phyloP scores from a whole-genome alignment of 2,113 vertebrate genomes.

The Polypterus senegalus region DNA sequence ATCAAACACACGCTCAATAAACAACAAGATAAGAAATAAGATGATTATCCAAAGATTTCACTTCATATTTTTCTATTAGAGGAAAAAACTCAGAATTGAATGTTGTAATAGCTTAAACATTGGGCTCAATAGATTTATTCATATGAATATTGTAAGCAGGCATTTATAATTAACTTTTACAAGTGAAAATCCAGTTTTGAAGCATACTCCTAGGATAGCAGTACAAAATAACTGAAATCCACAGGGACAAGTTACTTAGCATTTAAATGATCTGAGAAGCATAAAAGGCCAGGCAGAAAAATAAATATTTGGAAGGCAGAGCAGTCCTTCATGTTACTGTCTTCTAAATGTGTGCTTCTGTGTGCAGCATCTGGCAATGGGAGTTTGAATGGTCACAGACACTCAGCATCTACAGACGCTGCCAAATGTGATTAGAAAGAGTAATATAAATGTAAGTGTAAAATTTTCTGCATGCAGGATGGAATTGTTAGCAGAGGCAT shows the following conservation, averaged over 20 bases:
- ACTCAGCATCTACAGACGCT: too few species aligned
- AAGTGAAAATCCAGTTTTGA: slow-evolving; percentile 49
- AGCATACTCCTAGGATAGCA: slow-evolving; percentile 40
- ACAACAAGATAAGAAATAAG: too few species aligned
- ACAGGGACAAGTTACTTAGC: slow-evolving; percentile 51
- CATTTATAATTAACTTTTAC: slow-evolving; percentile 54
- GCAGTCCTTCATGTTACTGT: slow-evolving; percentile 10
- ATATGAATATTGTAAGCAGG: slow-evolving; percentile 33
- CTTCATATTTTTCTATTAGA: too few species aligned
- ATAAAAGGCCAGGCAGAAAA: slow-evolving; percentile 1
- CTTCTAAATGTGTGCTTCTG: slow-evolving; percentile 10
- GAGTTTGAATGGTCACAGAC: neutral
- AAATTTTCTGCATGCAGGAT: too few species aligned
- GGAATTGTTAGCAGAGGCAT: too few species aligned
- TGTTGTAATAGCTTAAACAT: slow-evolving; percentile 36
- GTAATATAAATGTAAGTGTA: too few species aligned
- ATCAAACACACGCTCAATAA: too few species aligned
- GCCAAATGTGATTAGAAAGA: too few species aligned
- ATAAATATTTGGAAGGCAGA: slow-evolving; percentile 16
- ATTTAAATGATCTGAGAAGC: slow-evolving; percentile 47
- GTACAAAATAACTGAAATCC: slow-evolving; percentile 38
- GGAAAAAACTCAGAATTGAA: neutral
- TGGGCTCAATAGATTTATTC: slow-evolving; percentile 35
- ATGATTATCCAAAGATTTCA: too few species aligned
- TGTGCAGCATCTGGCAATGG: neutral